These are phyloP conservation scores for Rhopilema esculentum DNA, from an alignment of 30 jellyfish, hydroid and myxozoan species.

Conservation along the genomic window DNA sequence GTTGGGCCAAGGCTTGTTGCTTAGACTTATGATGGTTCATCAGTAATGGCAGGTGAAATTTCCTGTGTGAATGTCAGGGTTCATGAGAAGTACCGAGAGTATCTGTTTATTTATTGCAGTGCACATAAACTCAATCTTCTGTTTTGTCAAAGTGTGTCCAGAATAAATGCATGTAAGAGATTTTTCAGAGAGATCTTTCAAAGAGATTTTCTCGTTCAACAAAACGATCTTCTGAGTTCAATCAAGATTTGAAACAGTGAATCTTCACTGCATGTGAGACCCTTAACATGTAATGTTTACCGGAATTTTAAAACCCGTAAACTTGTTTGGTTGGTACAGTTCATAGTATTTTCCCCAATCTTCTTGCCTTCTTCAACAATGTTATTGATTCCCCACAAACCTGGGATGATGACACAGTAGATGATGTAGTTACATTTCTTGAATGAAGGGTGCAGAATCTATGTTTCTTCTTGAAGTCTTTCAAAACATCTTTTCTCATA, in stretches of 20 bases:
- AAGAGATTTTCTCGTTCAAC: conserved; percentile 20
- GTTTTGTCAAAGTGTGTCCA: not conserved
- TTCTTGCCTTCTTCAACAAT: conserved; percentile 51
- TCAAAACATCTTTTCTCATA: conserved; percentile 40
- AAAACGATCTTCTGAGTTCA: conserved; percentile 14
- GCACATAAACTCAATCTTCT: conserved; percentile 52
- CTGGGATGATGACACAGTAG: conserved; percentile 46
- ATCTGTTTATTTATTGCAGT: conserved; percentile 37
- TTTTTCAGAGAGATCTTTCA: not conserved
- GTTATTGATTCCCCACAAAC: conserved; percentile 38
- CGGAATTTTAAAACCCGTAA: conserved; percentile 28
- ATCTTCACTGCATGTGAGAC: conserved; percentile 36
- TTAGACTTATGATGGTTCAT: conserved; percentile 48
- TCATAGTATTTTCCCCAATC: conserved; percentile 25
- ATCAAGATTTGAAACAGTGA: conserved; percentile 8
- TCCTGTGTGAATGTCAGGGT: conserved; percentile 27
- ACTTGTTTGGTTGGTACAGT: conserved; percentile 59
- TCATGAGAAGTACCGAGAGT: conserved; percentile 13
- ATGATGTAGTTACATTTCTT: conserved; percentile 33
- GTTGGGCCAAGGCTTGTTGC: conserved; percentile 60
- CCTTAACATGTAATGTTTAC: too few species aligned
- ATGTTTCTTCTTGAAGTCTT: conserved; percentile 44
- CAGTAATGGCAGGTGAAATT: conserved; percentile 37
- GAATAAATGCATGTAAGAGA: conserved; percentile 13
- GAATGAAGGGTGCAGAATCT: conserved; percentile 23